phyloP scores from a whole-genome alignment of 53 echinoderm and acorn worm genomes.

The Paracentrotus lividus region DNA sequence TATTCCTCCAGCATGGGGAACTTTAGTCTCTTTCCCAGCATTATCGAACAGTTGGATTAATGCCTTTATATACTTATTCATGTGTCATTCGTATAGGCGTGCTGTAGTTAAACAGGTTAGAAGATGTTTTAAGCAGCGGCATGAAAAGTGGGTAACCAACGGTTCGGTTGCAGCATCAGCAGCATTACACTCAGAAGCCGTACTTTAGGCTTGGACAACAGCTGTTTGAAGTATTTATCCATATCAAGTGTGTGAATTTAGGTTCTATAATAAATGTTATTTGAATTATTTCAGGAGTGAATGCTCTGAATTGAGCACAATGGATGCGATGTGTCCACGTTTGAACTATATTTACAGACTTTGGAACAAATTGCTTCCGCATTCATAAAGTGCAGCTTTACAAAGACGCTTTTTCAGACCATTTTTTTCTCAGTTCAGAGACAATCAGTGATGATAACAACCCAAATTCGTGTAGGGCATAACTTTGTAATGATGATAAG shows the following conservation, averaged over 20 bases:
- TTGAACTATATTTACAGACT: too few species aligned
- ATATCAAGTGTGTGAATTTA: constrained; percentile 46
- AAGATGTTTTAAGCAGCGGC: constrained; percentile 54
- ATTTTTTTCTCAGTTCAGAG: too few species aligned
- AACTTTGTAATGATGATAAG: too few species aligned
- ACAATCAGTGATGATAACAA: too few species aligned
- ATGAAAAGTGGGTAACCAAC: constrained; percentile 64
- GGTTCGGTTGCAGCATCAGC: constrained; percentile 61
- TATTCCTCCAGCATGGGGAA: constrained; percentile 51
- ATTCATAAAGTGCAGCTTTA: too few species aligned
- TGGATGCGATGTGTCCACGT: background rate
- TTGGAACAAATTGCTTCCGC: too few species aligned
- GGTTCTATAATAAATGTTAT: too few species aligned
- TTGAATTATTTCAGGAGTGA: too few species aligned
- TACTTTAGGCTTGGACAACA: constrained; percentile 17
- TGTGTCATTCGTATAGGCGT: constrained; percentile 53
- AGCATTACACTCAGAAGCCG: constrained; percentile 52
- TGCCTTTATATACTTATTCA: constrained; percentile 63
- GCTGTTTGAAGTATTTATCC: constrained; percentile 28
- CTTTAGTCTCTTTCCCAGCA: constrained; percentile 53
- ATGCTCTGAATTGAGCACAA: too few species aligned
- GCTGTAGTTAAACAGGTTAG: constrained; percentile 54
- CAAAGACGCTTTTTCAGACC: too few species aligned
- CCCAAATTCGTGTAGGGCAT: too few species aligned
- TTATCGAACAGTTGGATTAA: constrained; percentile 69